These are phyloP conservation scores for Acipenser oxyrinchus DNA, from an alignment of 2,797 vertebrate genomes.

Conservation along the genomic window DNA sequence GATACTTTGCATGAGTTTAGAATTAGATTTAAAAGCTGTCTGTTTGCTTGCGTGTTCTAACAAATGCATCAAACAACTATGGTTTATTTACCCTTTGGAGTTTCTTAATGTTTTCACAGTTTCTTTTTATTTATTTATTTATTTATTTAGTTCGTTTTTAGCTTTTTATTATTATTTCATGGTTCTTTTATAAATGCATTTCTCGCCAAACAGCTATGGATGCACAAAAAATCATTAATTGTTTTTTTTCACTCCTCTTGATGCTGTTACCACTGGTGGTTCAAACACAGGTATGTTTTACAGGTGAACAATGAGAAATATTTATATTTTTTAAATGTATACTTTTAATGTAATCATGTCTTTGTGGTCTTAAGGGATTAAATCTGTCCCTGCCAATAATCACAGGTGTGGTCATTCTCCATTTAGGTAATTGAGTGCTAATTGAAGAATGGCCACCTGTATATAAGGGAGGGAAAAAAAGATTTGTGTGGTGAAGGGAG, in stretches of 20 bases:
- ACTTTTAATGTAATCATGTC: too few species aligned
- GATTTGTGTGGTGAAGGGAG: not conserved
- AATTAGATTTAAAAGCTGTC: not conserved
- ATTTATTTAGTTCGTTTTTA: not conserved
- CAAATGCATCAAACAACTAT: not conserved
- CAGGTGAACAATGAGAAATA: too few species aligned
- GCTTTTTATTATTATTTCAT: not conserved
- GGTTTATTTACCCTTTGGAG: not conserved
- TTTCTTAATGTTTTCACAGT: not conserved
- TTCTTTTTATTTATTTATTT: not conserved
- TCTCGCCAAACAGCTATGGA: conserved; percentile 13
- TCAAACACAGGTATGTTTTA: conserved; percentile 18
- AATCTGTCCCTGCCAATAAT: too few species aligned
- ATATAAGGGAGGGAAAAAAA: not conserved
- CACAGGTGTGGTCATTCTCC: too few species aligned
- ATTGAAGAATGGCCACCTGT: too few species aligned
- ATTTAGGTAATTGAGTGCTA: too few species aligned
- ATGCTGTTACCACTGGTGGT: conserved; percentile 20
- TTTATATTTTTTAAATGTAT: too few species aligned
- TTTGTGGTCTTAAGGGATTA: too few species aligned
- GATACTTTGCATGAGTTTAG: not conserved
- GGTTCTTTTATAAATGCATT: not conserved
- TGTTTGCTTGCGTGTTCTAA: not conserved
- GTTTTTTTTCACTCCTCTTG: conserved; percentile 17
- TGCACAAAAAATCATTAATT: conserved; percentile 20